Conservation (phyloP, 1,140 invertebrate genomes). For the Sycophaga agraensis region DNA sequence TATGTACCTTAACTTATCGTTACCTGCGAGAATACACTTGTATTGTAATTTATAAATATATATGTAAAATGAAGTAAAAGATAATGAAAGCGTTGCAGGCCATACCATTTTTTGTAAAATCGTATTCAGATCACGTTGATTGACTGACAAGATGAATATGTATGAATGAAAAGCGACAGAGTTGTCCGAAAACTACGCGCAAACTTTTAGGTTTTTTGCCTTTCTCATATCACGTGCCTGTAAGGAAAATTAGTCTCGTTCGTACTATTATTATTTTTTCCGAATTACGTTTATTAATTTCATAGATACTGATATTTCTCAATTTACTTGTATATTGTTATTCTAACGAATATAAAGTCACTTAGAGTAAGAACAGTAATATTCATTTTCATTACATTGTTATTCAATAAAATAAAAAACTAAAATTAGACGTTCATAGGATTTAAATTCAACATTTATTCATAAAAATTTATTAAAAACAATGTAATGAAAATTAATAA, state of each 20-base stretch:
- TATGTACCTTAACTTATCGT: constrained; percentile 27
- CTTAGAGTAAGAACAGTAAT: too few species aligned
- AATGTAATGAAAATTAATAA: too few species aligned
- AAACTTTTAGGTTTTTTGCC: constrained; percentile 17
- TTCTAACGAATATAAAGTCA: too few species aligned
- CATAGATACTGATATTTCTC: background rate
- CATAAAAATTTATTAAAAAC: too few species aligned
- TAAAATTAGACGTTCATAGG: too few species aligned
- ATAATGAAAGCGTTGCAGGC: constrained; percentile 16
- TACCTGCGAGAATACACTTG: constrained; percentile 23
- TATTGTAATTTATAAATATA: constrained; percentile 26
- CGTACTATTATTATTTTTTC: background rate
- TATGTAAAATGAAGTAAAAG: background rate
- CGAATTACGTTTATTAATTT: background rate
- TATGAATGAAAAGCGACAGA: constrained; percentile 20
- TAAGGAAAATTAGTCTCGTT: constrained; percentile 8
- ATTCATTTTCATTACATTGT: too few species aligned
- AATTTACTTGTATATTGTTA: background rate
- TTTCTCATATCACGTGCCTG: constrained; percentile 6
- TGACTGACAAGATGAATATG: constrained; percentile 13
- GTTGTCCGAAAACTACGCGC: constrained; percentile 22
- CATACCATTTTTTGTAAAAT: constrained; percentile 23
- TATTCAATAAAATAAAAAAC: too few species aligned
- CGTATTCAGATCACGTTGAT: background rate
- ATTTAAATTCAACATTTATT: too few species aligned